Conservation (phyloP, 2,888 invertebrate genomes). For the Drosophila austrosaltans region DNA sequence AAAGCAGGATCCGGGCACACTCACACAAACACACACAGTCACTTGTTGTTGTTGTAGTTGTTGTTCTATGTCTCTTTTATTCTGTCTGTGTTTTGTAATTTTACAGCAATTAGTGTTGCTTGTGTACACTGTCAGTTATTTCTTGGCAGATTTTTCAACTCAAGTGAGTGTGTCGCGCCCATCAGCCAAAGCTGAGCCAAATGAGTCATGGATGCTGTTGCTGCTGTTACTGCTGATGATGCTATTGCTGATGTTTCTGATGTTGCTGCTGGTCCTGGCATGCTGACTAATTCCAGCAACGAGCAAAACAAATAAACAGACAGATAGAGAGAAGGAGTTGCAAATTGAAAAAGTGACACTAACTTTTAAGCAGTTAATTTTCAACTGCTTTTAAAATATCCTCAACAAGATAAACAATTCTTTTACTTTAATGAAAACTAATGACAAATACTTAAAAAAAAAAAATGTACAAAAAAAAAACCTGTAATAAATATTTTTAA, state of each 20-base stretch:
- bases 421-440: background rate
- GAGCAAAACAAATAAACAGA: background rate
- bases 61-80: constrained; percentile 42
- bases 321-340: constrained; percentile 20
- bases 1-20: constrained; percentile 15
- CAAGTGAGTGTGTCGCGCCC: constrained; percentile 53
- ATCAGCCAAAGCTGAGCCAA: constrained; percentile 50
- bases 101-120: constrained; percentile 71
- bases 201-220: constrained; percentile 38
- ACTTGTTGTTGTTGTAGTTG: constrained; percentile 37
- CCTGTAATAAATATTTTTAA: too few species aligned
- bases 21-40: constrained; percentile 28
- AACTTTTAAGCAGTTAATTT: constrained; percentile 26
- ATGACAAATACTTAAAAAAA: background rate
- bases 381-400: background rate
- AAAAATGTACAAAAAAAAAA: too few species aligned
- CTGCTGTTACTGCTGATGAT: constrained; percentile 17
- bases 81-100: constrained; percentile 51
- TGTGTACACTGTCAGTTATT: constrained; percentile 62
- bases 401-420: background rate
- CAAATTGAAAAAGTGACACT: constrained; percentile 42
- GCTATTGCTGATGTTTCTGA: constrained; percentile 15
- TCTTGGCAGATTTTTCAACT: constrained; percentile 54
- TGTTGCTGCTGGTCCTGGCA: constrained; percentile 32
- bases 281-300: constrained; percentile 47